Evolutionary conservation across 2,113 vertebrate species (phyloP).

Genomic region (Ovibos moschatus): DNA sequence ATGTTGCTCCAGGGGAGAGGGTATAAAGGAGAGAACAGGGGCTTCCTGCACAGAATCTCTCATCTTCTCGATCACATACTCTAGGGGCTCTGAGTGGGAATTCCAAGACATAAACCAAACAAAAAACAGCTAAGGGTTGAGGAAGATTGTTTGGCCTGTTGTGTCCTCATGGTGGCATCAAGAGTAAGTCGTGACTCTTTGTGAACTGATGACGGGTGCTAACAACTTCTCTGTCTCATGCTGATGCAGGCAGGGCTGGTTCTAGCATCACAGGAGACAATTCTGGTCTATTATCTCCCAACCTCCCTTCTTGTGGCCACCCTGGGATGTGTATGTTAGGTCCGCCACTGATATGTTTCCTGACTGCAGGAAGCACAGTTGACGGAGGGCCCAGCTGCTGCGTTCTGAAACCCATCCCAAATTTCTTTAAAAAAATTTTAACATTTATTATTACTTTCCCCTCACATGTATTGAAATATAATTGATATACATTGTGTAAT

Average conservation of each 20-base stretch:
- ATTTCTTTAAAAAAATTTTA: neutral
- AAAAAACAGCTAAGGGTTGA: neutral
- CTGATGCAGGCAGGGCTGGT: neutral
- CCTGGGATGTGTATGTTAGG: fast-evolving
- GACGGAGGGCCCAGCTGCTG: neutral
- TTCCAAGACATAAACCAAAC: neutral
- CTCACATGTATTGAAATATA: neutral
- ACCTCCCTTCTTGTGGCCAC: neutral
- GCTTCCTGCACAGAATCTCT: neutral
- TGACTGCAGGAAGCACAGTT: neutral
- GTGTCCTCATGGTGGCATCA: neutral
- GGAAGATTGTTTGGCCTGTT: neutral
- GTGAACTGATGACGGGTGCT: neutral
- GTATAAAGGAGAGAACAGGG: neutral
- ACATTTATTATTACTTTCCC: neutral
- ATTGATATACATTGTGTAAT: neutral
- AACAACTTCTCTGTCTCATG: neutral
- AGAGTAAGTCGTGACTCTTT: neutral
- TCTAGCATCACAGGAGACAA: neutral
- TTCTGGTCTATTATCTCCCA: neutral
- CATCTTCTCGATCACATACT: neutral
- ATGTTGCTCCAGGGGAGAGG: neutral
- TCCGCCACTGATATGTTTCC: neutral
- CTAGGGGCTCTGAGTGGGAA: neutral
- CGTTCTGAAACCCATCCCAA: neutral